Percentiles rank a stretch among this genome's conserved stretches.
Evolutionary conservation across 2,888 invertebrate species (phyloP).

Genomic region (Hirtodrosophila alboralis): DNA sequence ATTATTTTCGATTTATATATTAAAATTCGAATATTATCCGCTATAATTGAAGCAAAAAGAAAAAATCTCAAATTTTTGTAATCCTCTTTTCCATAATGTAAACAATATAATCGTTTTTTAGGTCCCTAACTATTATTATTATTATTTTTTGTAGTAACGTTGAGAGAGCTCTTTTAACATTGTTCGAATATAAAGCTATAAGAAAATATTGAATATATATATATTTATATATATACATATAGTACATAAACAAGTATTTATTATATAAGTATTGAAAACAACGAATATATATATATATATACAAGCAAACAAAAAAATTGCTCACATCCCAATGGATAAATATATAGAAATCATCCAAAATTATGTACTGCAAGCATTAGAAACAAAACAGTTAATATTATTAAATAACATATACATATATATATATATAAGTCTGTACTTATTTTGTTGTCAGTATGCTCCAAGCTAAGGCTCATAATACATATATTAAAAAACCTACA

Average conservation of each 20-base stretch:
- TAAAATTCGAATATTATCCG: too few species aligned
- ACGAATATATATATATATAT: slow-evolving; percentile 51
- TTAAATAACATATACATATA: slow-evolving; percentile 1
- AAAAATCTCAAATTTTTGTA: too few species aligned
- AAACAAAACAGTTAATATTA: slow-evolving; percentile 2
- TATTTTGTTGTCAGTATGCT: slow-evolving; percentile 38
- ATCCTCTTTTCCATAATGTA: too few species aligned
- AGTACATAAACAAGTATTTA: slow-evolving; percentile 27
- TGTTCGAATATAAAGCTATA: slow-evolving; percentile 47
- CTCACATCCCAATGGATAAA: slow-evolving; percentile 2
- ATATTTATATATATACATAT: slow-evolving; percentile 23
- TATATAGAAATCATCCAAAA: slow-evolving; percentile 33
- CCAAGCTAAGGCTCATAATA: slow-evolving; percentile 18
- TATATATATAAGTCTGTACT: slow-evolving; percentile 34
- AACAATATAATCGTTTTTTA: too few species aligned
- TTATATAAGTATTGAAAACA: slow-evolving; percentile 41
- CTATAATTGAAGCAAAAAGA: too few species aligned
- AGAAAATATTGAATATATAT: slow-evolving; percentile 14
- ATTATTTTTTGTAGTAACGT: slow-evolving; percentile 15
- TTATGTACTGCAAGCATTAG: slow-evolving; percentile 3
- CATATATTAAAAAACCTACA: slow-evolving; percentile 2
- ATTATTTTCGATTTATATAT: too few species aligned
- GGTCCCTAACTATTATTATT: slow-evolving; percentile 11
- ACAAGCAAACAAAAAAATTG: too few species aligned
- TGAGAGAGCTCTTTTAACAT: slow-evolving; percentile 21